Base-by-base conservation (phyloP, 2,888 invertebrate genomes). In the Agrochola macilenta region DNA sequence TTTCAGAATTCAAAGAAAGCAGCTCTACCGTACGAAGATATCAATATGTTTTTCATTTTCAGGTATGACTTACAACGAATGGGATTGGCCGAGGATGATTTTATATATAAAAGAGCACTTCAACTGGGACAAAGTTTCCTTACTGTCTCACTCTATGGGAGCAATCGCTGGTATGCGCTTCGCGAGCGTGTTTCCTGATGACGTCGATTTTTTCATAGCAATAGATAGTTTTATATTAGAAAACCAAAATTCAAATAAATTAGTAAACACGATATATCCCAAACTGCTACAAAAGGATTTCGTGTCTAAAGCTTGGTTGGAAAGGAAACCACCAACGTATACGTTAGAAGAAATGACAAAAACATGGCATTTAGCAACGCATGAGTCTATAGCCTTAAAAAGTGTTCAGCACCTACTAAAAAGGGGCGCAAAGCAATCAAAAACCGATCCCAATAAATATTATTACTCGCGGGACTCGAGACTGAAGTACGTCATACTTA, bases 111-210 rank as follows among this genome's bases (percentile, higher is more conserved):
- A 97, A 89, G 96, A 97, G n/a, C 96, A 98, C 89, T 98, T 97
- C 86, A 97, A 97, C 84, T 98, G 98, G 98, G 95, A 97, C 17
- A 97, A 97, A 92, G 95, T 98, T 0, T 97, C 98, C 3, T 90
- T 98, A 57, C 86, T 98, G 74, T 97, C 97, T 0, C 98, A 98
- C 91, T 98, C 98, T 0, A 97, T 98, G 97, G 97, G 98, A 39
- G 97, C 97, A 0, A 97, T 97, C 39, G 96, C 97, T 17, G 95
- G 96, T 7, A 97, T 97, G 90, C 94, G 97, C 5, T 98, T 97
- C 88, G 95, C 97, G 0, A 95, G 97, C 63, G 84, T 97, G 0
- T 98, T 97, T 89, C 97, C 98, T 0, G 95, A 97, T 0, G 97
- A 97, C 73, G 96, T 97, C 0, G 97, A 97, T 76, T 97, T 97